Evolutionary conservation across 1,140 invertebrate species (phyloP).

Genomic region (Diorhabda carinulata): DNA sequence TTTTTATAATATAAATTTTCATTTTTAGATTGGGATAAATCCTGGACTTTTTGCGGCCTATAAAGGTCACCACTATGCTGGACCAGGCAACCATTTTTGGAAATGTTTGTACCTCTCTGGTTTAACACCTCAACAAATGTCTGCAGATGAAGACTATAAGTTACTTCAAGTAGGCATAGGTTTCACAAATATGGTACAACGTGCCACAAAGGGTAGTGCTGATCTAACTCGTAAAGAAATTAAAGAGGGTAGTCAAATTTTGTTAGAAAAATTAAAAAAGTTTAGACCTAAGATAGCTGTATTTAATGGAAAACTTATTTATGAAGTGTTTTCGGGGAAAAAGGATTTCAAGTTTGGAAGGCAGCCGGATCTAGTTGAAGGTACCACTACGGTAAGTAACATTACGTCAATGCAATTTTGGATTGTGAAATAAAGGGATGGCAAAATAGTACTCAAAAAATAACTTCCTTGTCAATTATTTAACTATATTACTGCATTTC

Average conservation of each 20-base stretch:
- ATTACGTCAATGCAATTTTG: too few relatives aligned
- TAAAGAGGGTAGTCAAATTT: conserved; percentile 88
- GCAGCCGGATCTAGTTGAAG: conserved; percentile 87
- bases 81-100: conserved; percentile 98
- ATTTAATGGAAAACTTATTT: conserved; percentile 97
- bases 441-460: too few relatives aligned
- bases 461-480: too few relatives aligned
- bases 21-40: conserved; percentile 90
- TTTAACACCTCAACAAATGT: conserved; percentile 90
- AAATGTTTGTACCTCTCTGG: conserved; percentile 94
- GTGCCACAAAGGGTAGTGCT: conserved; percentile 92
- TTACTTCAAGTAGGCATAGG: conserved; percentile 91
- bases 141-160: conserved; percentile 92
- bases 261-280: conserved; percentile 86
- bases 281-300: conserved; percentile 96
- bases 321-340: conserved; percentile 95
- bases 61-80: conserved; percentile 97
- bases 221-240: conserved; percentile 96
- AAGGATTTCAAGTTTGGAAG: conserved; percentile 96
- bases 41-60: conserved; percentile 94
- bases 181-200: conserved; percentile 95
- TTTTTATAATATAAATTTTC: background rate
- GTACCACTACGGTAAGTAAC: conserved; percentile 84
- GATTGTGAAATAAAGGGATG: too few relatives aligned
- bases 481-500: too few relatives aligned